Conservation (phyloP, 2,113 vertebrate species). For the Ammodytes dubius region DNA sequence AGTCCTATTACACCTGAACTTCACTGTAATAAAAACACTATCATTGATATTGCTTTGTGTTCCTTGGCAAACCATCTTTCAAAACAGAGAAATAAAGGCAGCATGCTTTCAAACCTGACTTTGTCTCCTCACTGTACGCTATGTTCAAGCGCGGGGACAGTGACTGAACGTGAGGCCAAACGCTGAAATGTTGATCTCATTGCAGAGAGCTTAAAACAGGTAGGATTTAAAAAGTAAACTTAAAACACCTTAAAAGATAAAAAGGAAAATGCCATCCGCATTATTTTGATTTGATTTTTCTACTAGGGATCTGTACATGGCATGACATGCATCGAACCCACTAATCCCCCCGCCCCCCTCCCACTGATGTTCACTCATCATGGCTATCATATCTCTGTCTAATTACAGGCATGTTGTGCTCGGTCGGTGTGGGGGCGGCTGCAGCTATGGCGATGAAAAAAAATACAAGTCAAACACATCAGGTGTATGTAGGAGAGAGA, state of each 20-base stretch:
- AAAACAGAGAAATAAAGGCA: slow-evolving; percentile 6
- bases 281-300: slow-evolving; percentile 25
- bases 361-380: slow-evolving; percentile 51
- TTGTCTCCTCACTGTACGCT: neutral
- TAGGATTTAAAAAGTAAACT: slow-evolving; percentile 28
- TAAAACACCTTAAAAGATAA: slow-evolving; percentile 1
- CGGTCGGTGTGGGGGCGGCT: slow-evolving; percentile 38
- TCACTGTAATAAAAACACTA: neutral
- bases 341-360: slow-evolving; percentile 31
- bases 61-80: slow-evolving; percentile 15
- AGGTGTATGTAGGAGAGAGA: slow-evolving; percentile 40
- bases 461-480: slow-evolving; percentile 78
- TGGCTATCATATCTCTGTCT: slow-evolving; percentile 47
- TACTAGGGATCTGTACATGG: slow-evolving; percentile 42
- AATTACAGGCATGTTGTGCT: slow-evolving; percentile 58
- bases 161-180: neutral
- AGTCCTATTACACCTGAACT: neutral
- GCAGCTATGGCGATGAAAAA: slow-evolving; percentile 79
- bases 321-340: slow-evolving; percentile 42
- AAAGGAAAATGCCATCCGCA: slow-evolving; percentile 13
- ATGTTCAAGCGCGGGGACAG: neutral
- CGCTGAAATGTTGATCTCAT: slow-evolving; percentile 13
- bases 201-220: slow-evolving; percentile 26
- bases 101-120: slow-evolving; percentile 26
- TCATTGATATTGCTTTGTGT: slow-evolving; percentile 13